phyloP scores from a whole-genome alignment of 2,888 invertebrate genomes.

The Heliconius cydno region DNA sequence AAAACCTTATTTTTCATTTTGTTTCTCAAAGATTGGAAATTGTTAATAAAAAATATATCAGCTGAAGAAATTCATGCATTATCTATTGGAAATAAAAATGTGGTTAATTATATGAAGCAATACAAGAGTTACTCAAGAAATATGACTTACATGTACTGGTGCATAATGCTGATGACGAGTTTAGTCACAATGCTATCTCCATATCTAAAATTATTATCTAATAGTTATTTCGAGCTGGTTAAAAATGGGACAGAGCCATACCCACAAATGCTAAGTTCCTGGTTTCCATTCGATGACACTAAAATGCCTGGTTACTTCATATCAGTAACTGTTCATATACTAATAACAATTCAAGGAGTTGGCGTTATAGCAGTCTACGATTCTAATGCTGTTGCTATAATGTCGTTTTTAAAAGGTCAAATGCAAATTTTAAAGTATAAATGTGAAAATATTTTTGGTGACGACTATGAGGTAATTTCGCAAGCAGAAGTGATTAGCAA shows the following conservation, averaged over 20 bases:
- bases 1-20: constrained; percentile 57
- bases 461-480: constrained; percentile 41
- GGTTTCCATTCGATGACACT: constrained; percentile 69
- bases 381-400: constrained; percentile 60
- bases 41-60: constrained; percentile 54
- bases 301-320: constrained; percentile 62
- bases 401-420: constrained; percentile 70
- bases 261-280: constrained; percentile 65
- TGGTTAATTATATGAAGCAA: constrained; percentile 50
- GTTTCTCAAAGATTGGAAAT: constrained; percentile 53
- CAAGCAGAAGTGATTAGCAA: constrained; percentile 50
- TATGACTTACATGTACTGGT: constrained; percentile 57
- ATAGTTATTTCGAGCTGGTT: constrained; percentile 57
- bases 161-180: background rate
- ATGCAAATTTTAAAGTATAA: constrained; percentile 59
- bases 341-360: constrained; percentile 58
- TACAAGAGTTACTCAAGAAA: constrained; percentile 62
- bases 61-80: constrained; percentile 57
- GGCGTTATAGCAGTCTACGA: constrained; percentile 63
- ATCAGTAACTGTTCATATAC: constrained; percentile 57
- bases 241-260: constrained; percentile 56
- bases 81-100: constrained; percentile 47
- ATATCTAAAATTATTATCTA: constrained; percentile 56
- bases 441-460: constrained; percentile 57
- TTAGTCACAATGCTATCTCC: constrained; percentile 56